A percentile compares a stretch with the other conserved stretches of the same genome.
Conservation (phyloP, 2,113 vertebrate species). For the Phyllostomus hastatus region DNA sequence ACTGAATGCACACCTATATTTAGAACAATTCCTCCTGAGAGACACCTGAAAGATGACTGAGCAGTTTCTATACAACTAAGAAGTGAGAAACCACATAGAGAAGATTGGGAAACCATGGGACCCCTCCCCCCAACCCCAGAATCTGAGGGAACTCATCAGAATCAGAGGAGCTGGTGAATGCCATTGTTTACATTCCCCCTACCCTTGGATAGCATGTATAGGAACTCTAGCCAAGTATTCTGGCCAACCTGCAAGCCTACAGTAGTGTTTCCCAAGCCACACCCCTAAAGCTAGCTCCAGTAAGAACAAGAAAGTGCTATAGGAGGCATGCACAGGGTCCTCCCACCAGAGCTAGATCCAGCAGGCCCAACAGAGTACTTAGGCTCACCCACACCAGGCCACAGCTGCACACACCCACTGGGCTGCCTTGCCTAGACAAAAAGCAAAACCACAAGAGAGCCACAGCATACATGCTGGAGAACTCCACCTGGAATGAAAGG, state of each 20-base stretch:
- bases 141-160: background rate
- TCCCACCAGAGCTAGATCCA: background rate
- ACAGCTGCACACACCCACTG: background rate
- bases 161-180: background rate
- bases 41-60: background rate
- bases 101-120: background rate
- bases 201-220: background rate
- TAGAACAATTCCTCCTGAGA: background rate
- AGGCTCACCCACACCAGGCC: background rate
- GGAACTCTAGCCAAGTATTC: background rate
- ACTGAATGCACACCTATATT: background rate
- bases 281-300: background rate
- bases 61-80: background rate
- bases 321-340: background rate
- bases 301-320: background rate
- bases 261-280: background rate
- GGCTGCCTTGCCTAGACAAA: background rate
- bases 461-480: background rate
- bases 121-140: background rate
- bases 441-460: background rate
- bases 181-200: background rate
- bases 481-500: background rate
- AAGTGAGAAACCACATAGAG: background rate
- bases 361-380: background rate
- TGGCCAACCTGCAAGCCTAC: background rate